phyloP scores from a whole-genome alignment of 2,113 vertebrate species.

The Thamnaconus septentrionalis region DNA sequence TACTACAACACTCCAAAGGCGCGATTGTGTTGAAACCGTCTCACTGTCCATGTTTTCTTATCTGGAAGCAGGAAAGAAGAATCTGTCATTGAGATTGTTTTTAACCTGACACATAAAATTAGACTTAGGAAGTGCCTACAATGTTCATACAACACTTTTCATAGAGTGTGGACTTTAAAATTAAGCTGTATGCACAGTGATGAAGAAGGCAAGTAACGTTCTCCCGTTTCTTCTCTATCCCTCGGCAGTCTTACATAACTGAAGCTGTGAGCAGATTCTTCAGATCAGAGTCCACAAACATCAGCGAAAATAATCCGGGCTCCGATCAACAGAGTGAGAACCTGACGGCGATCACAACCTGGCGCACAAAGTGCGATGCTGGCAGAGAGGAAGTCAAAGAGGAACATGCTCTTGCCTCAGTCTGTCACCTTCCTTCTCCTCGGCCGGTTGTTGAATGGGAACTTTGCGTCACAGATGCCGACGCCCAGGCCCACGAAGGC shows the following conservation, averaged over 20 bases:
- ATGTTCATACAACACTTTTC: not conserved
- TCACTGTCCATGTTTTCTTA: too few relatives aligned
- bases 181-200: not conserved
- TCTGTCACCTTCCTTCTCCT: conserved; percentile 3
- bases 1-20: too few relatives aligned
- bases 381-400: not conserved
- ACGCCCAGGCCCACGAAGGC: conserved; percentile 6
- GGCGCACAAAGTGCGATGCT: not conserved
- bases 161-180: not conserved
- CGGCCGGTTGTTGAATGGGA: conserved; percentile 25
- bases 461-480: conserved; percentile 2
- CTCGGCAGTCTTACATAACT: conserved; percentile 65
- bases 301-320: conserved; percentile 17
- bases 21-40: too few relatives aligned
- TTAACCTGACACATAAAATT: not conserved
- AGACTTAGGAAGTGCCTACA: not conserved
- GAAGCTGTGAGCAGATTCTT: conserved; percentile 69
- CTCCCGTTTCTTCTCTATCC: conserved; percentile 12
- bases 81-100: too few relatives aligned
- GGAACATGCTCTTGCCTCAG: not conserved
- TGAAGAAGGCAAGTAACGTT: not conserved
- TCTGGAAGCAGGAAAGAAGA: too few relatives aligned
- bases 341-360: not conserved
- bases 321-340: conserved; percentile 10
- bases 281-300: conserved; percentile 43